Evolutionary conservation across 2,113 vertebrate genomes (phyloP), one percentile per base, ranked within the genome.

Genomic region (Aldabrachelys gigantea): DNA sequence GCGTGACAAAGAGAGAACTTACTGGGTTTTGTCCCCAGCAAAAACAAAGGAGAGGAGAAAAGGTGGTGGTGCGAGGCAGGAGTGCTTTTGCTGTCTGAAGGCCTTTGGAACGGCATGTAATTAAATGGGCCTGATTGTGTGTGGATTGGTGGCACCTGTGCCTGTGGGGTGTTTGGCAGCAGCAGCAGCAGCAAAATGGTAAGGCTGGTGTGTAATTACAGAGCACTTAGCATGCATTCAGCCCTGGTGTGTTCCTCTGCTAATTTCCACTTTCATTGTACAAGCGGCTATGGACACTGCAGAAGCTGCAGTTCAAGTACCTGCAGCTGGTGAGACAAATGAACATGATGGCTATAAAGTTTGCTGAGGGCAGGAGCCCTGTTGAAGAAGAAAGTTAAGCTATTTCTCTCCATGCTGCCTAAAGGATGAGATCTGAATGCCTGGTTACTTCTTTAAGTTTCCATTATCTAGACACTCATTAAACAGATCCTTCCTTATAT

Each of bases 241-340:
- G 93, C 85, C 85, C 88, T 50, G 79, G 84, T 96, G 96, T 96
- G 89, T 91, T 98, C 96, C 97, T 94, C 90, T 91, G 87, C 95
- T 97, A 96, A 97, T 98, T 98, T 98, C 93, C 94, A 96, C 96
- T 96, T 92, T 90, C 96, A 88, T 92, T 97, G 87, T 94, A 93
- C 25, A 47, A 97, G 92, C 96, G 94, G 89, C 96, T 94, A 57
- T 85, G 97, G 97, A 92, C 96, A 93, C 78, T 84, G 89, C 88
- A 91, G 87, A 95, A 96, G 89, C 87, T 91, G 97, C 80, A 90
- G 91, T 89, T 98, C 93, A 97, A 98, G 97, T 85, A 98, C 94
- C 97, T 97, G 95, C 98, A 98, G 98, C 97, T 98, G 98, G 85
- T 94, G 95, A 97, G 97, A 83, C 89, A 95, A 97, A 88, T 96